phyloP scores from a whole-genome alignment of 1,140 invertebrate species.

The Dendrolimus punctatus region DNA sequence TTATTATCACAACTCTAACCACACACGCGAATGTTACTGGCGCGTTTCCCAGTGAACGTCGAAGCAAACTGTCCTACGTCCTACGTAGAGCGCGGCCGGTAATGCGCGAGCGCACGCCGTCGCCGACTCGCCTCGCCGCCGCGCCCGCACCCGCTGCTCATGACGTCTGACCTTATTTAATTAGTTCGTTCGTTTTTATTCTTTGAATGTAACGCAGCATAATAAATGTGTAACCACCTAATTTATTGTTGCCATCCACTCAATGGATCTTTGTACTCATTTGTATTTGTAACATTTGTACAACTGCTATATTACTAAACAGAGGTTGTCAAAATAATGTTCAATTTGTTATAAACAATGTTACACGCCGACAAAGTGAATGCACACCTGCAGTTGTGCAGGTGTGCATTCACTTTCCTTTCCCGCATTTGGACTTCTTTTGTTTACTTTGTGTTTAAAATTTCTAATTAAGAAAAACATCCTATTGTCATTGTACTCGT shows the following conservation, averaged over 20 bases:
- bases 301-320: too few species aligned
- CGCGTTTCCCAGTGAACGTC: constrained; percentile 30
- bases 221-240: constrained; percentile 60
- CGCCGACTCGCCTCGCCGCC: constrained; percentile 23
- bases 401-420: too few species aligned
- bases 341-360: too few species aligned
- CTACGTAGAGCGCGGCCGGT: constrained; percentile 31
- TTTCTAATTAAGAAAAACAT: too few species aligned
- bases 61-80: constrained; percentile 41
- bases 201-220: constrained; percentile 56
- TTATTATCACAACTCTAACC: constrained; percentile 2
- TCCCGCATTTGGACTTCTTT: too few species aligned
- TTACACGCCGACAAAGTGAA: too few species aligned
- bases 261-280: constrained; percentile 12
- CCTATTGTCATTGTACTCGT: too few species aligned
- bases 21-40: constrained; percentile 6
- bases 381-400: too few species aligned
- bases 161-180: constrained; percentile 71
- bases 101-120: constrained; percentile 23
- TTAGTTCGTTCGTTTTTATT: constrained; percentile 70
- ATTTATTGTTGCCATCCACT: constrained; percentile 59
- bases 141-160: constrained; percentile 33
- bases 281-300: too few species aligned
- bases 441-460: too few species aligned
- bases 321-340: too few species aligned